Base-by-base conservation (phyloP, 2,888 invertebrate species). In the Drosophila paramelanica region DNA sequence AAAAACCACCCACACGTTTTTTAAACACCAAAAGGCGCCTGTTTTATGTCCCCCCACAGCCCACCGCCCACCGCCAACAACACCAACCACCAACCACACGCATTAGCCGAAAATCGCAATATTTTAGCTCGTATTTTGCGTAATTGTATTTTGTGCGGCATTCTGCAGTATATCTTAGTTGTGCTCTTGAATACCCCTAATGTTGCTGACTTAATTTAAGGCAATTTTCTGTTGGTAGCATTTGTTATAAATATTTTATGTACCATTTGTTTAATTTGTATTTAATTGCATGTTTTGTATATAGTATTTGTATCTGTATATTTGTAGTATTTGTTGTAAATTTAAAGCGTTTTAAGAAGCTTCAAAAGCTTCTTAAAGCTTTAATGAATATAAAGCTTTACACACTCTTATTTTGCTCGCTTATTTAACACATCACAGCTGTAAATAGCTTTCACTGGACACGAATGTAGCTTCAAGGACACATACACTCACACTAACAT, bases 401-500 rank as follows among this genome's bases (percentile, higher is more conserved):
- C 41, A 53, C 36, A 36, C 10, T 53, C 6, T 38, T 55, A 23
- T 36, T 41, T 45, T 55, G 33, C 39, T 23, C 58, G 59, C 25
- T 14, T 38, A 33, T 31, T 17, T 42, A 62, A 72, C 58, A 2
- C 31, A 8, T 10, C 31, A 31, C 31, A 31, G 10, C 31, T 31
- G 31, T 31, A 31, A 10, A 31, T 31, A 31, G 31, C 31, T 31
- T 31, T 10, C 27, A 8, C 7, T 43, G 49, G 23, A 75, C 71
- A 75, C 78, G 10, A 57, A 39, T 59, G 65, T 75, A 57, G 55
- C 33, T 62, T 41, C 25, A 7, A 33, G 41, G 2, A 73, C 74
- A 73, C 78, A 20, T 31, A 77, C 75, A 75, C 75, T 25, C 59
- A 77, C 75, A 77, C 78, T 75, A 73, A 77, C 79, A 75, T 77